A percentile compares a stretch with the other conserved stretches of the same genome.
These are phyloP conservation scores for Sebastiscus tertius DNA, from an alignment of 2,797 vertebrate genomes.

Conservation along the genomic window DNA sequence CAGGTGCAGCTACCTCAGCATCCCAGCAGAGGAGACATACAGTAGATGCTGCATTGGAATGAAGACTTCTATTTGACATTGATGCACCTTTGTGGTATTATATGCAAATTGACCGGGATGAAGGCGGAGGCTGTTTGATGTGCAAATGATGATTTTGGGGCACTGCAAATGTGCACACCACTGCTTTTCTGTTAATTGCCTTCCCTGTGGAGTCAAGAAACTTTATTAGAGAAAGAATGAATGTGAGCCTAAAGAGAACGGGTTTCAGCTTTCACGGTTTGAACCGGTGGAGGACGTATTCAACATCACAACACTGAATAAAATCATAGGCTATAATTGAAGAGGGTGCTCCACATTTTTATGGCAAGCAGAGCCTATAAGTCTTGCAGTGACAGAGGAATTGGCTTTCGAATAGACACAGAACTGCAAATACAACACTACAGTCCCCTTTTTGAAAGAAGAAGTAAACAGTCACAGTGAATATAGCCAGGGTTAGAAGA, in stretches of 20 bases:
- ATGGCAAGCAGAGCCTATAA: neutral
- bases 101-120: conserved; percentile 76
- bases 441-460: neutral
- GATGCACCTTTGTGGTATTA: conserved; percentile 75
- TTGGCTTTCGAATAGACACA: conserved; percentile 17
- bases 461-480: neutral
- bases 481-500: conserved; percentile 20
- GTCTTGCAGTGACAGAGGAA: neutral
- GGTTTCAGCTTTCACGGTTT: conserved; percentile 36
- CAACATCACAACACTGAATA: conserved; percentile 34
- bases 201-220: conserved; percentile 71
- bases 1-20: conserved; percentile 26
- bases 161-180: conserved; percentile 69
- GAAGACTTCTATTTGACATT: conserved; percentile 78
- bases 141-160: conserved; percentile 80
- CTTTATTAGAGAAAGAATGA: conserved; percentile 67
- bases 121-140: conserved; percentile 75
- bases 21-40: conserved; percentile 34
- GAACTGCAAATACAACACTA: conserved; percentile 8
- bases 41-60: conserved; percentile 36
- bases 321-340: conserved; percentile 30
- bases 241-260: conserved; percentile 52
- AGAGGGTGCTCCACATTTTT: neutral
- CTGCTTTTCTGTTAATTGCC: conserved; percentile 78
- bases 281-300: conserved; percentile 45